These are phyloP conservation scores for Strix uralensis DNA, from an alignment of 2,113 vertebrate genomes.

Conservation along the genomic window DNA sequence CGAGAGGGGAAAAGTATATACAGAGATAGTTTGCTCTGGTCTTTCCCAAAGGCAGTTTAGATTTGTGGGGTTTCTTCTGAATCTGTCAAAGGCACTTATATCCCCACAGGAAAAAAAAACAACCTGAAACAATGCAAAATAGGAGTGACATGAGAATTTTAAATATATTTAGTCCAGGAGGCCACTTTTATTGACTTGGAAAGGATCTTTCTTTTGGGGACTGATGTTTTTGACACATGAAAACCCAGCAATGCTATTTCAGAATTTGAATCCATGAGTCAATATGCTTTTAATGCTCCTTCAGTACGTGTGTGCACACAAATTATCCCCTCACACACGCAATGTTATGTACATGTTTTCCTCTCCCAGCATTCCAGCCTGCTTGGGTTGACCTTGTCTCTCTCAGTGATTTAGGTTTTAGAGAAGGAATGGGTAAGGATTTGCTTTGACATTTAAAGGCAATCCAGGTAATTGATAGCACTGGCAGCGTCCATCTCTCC, in stretches of 20 bases:
- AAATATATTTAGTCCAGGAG: not conserved
- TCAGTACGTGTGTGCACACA: not conserved
- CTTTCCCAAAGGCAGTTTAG: not conserved
- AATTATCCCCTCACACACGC: not conserved
- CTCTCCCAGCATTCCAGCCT: slow-evolving; percentile 67
- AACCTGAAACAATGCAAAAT: not conserved
- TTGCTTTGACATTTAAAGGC: slow-evolving; percentile 86
- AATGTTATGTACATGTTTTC: not conserved
- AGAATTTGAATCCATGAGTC: rapidly evolving
- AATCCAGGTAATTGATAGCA: slow-evolving; percentile 81
- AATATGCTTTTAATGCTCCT: not conserved
- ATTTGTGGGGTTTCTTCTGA: not conserved
- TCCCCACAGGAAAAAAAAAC: not conserved
- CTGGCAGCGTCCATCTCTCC: slow-evolving; percentile 74
- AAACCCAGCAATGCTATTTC: rapidly evolving
- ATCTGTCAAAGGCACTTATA: not conserved
- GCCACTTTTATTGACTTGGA: not conserved
- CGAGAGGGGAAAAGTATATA: not conserved
- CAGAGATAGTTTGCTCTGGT: not conserved
- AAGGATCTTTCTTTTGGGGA: not conserved
- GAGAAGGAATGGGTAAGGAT: slow-evolving; percentile 80
- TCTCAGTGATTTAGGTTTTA: slow-evolving; percentile 78
- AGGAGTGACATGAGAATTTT: not conserved
- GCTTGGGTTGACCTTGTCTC: slow-evolving; percentile 73
- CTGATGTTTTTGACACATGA: not conserved